A percentile compares a stretch with the other conserved stretches of the same genome.
Evolutionary conservation across 2,888 invertebrate species (phyloP).

Genomic region (Sinohyriopsis cumingii): DNA sequence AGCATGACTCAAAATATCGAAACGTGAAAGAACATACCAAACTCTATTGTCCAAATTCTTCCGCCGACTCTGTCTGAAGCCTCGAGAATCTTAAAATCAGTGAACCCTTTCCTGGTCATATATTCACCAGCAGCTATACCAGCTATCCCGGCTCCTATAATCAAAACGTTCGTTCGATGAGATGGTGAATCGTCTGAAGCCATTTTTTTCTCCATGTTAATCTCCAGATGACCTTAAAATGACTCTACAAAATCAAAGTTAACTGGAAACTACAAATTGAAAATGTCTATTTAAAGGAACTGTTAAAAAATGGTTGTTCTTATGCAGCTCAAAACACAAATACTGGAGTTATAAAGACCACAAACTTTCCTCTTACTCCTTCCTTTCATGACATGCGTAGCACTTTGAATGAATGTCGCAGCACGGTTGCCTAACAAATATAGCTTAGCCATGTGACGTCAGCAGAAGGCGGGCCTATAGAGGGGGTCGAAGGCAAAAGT

Average conservation of each 20-base stretch:
- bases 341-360: too few relatives aligned
- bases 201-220: constrained; percentile 17
- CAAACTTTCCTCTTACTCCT: too few relatives aligned
- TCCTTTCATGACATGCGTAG: too few relatives aligned
- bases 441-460: constrained; percentile 13
- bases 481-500: constrained; percentile 14
- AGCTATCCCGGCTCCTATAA: constrained; percentile 69
- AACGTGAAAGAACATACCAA: constrained; percentile 48
- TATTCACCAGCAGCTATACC: constrained; percentile 67
- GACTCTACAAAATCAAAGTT: neutral
- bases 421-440: too few relatives aligned
- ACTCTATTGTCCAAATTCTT: constrained; percentile 66
- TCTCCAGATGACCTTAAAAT: constrained; percentile 5
- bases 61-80: constrained; percentile 68
- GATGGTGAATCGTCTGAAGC: constrained; percentile 30
- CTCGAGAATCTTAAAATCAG: constrained; percentile 67
- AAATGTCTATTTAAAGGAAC: too few relatives aligned
- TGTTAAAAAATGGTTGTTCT: too few relatives aligned
- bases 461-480: constrained; percentile 15
- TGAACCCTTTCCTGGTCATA: constrained; percentile 60
- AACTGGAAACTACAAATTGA: too few relatives aligned
- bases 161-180: constrained; percentile 55
- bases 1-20: constrained; percentile 3
- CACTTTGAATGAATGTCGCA: too few relatives aligned
- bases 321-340: too few relatives aligned